A percentile compares a stretch with the other conserved stretches of the same genome.
Conservation (phyloP, 2,888 invertebrate genomes). For the Beris morrisii region DNA sequence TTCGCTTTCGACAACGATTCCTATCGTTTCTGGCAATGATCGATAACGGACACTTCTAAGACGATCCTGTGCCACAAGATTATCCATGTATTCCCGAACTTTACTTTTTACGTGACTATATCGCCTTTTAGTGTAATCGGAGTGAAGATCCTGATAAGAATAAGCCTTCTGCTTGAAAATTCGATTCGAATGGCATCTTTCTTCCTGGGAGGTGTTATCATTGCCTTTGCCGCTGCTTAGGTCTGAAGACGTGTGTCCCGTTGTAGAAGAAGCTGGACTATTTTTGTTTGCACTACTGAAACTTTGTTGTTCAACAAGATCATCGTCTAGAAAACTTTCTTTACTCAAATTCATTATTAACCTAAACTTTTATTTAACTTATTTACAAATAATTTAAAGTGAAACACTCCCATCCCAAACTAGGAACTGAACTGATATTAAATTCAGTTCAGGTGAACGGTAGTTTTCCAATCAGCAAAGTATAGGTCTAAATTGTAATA, state of each 20-base stretch:
- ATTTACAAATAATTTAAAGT: no score
- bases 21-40: constrained; percentile 32
- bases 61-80: constrained; percentile 24
- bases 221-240: neutral
- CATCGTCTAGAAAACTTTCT: constrained; percentile 26
- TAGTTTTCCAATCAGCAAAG: no score
- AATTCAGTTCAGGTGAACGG: no score
- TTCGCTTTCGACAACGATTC: neutral
- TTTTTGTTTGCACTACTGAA: neutral
- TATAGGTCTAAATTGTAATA: no score
- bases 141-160: constrained; percentile 36
- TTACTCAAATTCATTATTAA: constrained; percentile 20
- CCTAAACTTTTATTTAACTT: no score
- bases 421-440: no score
- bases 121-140: constrained; percentile 33
- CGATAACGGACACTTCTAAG: constrained; percentile 19
- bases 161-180: constrained; percentile 27
- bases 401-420: no score
- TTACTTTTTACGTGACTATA: constrained; percentile 38
- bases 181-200: no score
- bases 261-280: neutral
- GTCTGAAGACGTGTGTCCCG: neutral
- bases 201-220: neutral
- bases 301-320: constrained; percentile 5
- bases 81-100: constrained; percentile 35